These are phyloP conservation scores for Carposina sasakii DNA, from an alignment of 1,140 invertebrate species.

Conservation along the genomic window DNA sequence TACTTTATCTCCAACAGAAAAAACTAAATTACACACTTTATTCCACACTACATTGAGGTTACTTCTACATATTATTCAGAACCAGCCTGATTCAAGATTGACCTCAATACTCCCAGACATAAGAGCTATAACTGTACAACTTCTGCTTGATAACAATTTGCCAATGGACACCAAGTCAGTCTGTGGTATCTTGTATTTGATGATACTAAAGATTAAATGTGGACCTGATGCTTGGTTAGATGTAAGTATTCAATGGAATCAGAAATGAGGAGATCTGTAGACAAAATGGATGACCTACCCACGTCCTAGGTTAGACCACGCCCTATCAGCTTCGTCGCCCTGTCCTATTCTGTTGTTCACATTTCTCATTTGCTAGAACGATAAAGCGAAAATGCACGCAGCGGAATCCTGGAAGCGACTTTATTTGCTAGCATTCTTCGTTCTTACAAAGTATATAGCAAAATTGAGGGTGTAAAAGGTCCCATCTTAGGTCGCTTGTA, in stretches of 20 bases:
- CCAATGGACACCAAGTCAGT: conserved; percentile 63
- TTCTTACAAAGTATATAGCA: too few species aligned
- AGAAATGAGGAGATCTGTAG: too few species aligned
- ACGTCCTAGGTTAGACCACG: too few species aligned
- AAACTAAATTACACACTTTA: conserved; percentile 50
- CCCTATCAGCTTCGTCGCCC: too few species aligned
- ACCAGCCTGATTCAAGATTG: conserved; percentile 20
- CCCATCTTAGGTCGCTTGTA: too few species aligned
- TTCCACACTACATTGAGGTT: conserved; percentile 39
- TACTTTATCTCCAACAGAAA: conserved; percentile 44
- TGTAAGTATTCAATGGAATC: conserved; percentile 37
- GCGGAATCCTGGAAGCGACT: too few species aligned
- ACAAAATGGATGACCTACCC: too few species aligned
- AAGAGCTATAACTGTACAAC: conserved; percentile 29
- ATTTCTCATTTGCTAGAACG: too few species aligned
- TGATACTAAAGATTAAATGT: conserved; percentile 36
- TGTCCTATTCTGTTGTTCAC: too few species aligned
- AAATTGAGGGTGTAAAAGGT: too few species aligned
- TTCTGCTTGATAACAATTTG: conserved; percentile 43
- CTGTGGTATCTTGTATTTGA: conserved; percentile 43
- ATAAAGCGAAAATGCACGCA: too few species aligned
- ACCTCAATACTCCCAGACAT: conserved; percentile 22
- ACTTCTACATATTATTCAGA: conserved; percentile 43
- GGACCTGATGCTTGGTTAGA: conserved; percentile 39
- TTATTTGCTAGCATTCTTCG: too few species aligned